Percentiles rank a stretch among this genome's conserved stretches.
Evolutionary conservation across 2,113 vertebrate genomes (phyloP).

Genomic region (Atractosteus spatula): DNA sequence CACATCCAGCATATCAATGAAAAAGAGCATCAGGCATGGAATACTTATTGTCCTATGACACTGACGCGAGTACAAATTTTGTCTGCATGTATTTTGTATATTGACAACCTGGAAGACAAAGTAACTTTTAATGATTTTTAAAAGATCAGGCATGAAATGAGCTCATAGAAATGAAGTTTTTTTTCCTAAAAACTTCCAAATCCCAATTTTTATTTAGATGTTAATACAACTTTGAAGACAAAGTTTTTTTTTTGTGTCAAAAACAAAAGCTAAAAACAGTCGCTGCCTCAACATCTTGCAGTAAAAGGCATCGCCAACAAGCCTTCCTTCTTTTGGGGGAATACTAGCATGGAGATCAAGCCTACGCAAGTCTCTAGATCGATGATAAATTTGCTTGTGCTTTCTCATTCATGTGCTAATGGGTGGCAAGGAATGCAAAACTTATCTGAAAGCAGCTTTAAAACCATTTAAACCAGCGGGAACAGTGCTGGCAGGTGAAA

Average conservation of each 20-base stretch:
- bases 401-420: not conserved
- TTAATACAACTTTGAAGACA: too few relatives aligned
- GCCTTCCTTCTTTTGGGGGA: not conserved
- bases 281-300: too few relatives aligned
- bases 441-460: conserved; percentile 4
- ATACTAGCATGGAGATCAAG: not conserved
- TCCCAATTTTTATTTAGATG: too few relatives aligned
- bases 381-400: not conserved
- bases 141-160: too few relatives aligned
- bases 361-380: not conserved
- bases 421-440: not conserved
- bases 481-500: not conserved
- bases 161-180: too few relatives aligned
- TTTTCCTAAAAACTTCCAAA: too few relatives aligned
- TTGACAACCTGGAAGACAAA: too few relatives aligned
- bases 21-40: not conserved
- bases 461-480: not conserved
- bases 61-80: not conserved
- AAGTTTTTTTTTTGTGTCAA: too few relatives aligned
- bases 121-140: too few relatives aligned
- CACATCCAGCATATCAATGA: not conserved
- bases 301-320: not conserved
- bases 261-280: too few relatives aligned
- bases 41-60: not conserved
- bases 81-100: too few relatives aligned